Evolutionary conservation across 2,888 invertebrate species (phyloP).

Genomic region (Blastobasis lacticolella): DNA sequence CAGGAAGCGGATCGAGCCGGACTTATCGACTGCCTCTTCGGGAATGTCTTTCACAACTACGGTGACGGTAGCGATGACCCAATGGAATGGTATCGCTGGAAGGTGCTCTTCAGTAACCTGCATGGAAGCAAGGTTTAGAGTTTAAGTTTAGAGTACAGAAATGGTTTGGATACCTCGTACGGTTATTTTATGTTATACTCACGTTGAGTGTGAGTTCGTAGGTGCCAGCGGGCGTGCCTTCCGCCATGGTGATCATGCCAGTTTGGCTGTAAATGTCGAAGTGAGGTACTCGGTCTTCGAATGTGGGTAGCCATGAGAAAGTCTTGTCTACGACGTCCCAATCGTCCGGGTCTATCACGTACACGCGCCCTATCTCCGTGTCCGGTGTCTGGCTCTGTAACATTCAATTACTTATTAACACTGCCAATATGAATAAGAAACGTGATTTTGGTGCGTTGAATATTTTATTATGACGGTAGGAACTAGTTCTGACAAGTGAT

Average conservation of each 20-base stretch:
- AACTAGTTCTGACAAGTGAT: no score
- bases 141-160: no score
- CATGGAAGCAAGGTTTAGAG: no score
- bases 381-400: conserved; percentile 82
- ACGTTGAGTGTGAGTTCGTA: conserved; percentile 84
- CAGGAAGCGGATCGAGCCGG: conserved; percentile 90
- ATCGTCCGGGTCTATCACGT: conserved; percentile 95
- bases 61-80: conserved; percentile 88
- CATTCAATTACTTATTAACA: background rate
- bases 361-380: conserved; percentile 92
- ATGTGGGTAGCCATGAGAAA: conserved; percentile 80
- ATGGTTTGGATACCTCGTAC: no score
- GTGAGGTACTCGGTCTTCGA: conserved; percentile 70
- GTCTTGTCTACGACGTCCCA: conserved; percentile 96
- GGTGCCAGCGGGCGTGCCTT: conserved; percentile 82
- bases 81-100: conserved; percentile 74
- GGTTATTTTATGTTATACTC: conserved; percentile 27
- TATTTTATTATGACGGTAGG: no score
- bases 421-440: background rate
- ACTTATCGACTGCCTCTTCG: conserved; percentile 92
- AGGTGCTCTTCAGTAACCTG: conserved; percentile 80
- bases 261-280: conserved; percentile 84
- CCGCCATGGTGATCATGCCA: conserved; percentile 91
- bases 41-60: conserved; percentile 91
- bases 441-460: no score